Percentiles rank a stretch among this genome's conserved stretches.
Conservation (phyloP, 1,140 invertebrate species). For the Conus ventricosus region DNA sequence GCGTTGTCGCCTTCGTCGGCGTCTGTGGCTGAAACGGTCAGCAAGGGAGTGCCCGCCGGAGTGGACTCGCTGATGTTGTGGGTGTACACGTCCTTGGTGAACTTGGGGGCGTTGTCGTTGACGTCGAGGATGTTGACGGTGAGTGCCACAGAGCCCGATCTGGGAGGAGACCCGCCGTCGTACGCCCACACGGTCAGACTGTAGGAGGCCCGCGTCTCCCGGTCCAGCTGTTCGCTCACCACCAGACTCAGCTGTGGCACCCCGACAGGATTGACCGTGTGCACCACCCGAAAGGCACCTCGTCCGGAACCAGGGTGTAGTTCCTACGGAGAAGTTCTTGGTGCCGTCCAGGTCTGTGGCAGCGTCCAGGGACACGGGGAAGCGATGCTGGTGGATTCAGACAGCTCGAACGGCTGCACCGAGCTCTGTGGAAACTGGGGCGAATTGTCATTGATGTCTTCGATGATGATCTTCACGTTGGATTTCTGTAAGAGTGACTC, state of each 20-base stretch:
- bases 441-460: constrained; percentile 94
- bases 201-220: constrained; percentile 87
- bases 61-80: constrained; percentile 79
- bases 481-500: constrained; percentile 30
- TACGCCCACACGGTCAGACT: constrained; percentile 89
- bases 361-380: constrained; percentile 81
- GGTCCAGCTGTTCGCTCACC: constrained; percentile 81
- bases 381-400: constrained; percentile 72
- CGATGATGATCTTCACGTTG: constrained; percentile 55
- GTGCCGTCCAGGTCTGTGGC: constrained; percentile 73
- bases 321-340: constrained; percentile 74
- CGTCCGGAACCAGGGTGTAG: constrained; percentile 51
- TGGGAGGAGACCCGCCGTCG: constrained; percentile 91
- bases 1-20: constrained; percentile 93
- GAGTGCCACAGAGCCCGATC: constrained; percentile 88
- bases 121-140: constrained; percentile 86
- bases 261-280: constrained; percentile 40
- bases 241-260: constrained; percentile 47
- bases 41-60: constrained; percentile 60
- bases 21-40: constrained; percentile 86
- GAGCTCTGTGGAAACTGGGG: constrained; percentile 82
- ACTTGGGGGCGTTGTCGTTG: constrained; percentile 93
- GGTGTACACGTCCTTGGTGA: constrained; percentile 85
- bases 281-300: constrained; percentile 41
- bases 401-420: constrained; percentile 46